Evolutionary conservation across 2,113 vertebrate genomes (phyloP).

Genomic region (Actenoides lindsayi): DNA sequence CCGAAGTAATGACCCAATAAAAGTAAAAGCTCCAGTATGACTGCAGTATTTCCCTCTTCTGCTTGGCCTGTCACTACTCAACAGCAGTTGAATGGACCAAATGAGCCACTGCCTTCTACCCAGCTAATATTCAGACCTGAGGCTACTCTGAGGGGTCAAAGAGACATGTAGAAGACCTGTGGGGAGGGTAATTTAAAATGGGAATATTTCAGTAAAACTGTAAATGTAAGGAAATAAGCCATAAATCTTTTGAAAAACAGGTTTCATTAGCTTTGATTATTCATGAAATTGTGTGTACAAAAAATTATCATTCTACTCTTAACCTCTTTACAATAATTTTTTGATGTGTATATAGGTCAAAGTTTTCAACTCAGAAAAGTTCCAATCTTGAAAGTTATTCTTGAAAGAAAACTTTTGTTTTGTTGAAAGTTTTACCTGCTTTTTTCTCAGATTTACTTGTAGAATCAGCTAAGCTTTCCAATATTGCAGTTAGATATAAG

Average conservation of each 20-base stretch:
- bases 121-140: background rate
- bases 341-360: background rate
- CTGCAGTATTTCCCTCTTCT: background rate
- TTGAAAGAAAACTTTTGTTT: background rate
- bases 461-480: constrained; percentile 79
- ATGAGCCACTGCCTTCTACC: background rate
- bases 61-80: background rate
- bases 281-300: background rate
- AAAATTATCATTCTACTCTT: background rate
- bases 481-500: constrained; percentile 72
- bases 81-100: background rate
- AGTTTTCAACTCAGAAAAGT: background rate
- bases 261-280: background rate
- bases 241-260: background rate
- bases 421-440: constrained; percentile 68
- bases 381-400: background rate
- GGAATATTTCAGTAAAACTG: background rate
- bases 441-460: constrained; percentile 37
- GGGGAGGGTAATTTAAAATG: background rate
- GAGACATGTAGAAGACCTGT: background rate
- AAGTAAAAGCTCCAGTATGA: background rate
- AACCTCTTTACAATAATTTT: background rate
- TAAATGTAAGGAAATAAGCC: background rate
- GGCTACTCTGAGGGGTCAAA: background rate
- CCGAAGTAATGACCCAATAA: background rate